Base-by-base conservation (phyloP, 2,888 invertebrate genomes). In the Hypercompe scribonia region DNA sequence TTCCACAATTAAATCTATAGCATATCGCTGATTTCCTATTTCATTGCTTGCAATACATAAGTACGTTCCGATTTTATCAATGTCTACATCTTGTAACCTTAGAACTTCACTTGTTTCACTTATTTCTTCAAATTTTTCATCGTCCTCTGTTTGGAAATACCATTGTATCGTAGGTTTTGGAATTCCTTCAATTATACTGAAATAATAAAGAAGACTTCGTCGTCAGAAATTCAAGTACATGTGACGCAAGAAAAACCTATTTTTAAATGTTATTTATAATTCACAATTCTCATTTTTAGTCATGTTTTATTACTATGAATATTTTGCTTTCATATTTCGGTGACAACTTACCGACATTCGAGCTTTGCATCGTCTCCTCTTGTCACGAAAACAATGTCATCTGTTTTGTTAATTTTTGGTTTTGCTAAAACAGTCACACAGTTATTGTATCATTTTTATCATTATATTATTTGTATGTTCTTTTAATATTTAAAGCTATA, bases 81-180 rank as follows among this genome's bases (percentile, higher is more conserved):
- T 10, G 8, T 74, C 70, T 2, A 85, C 80, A 21, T 78, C 72
- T 0, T 75, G 69, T 24, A 90, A 68, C 18, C 71, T 18, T 8
- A 88, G 13, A 1, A 70, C 78, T 5, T 86, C 84, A 15, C 54
- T 70, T 3, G 76, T 75, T 28, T 74, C 78, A 4, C 65, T 21
- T 13, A 87, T 65, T 5, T 65, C 36, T 15, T 24, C 64, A 68
- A 77, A 81, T 1, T 50, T 33, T 10, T n/a, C 8, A 5, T 1
- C 39, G 13, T n/a, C 46, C 7, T 63, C 2, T 1, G 68, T 54
- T 50, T 77, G 78, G 69, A 83, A 87, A 46, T 46, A 83, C 92
- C 92, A 92, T 10, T 58, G 18, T 1, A 91, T 76, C 2, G 0
- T 73, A 5, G 90, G 88, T n/a, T 72, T 78, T 24, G 90, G 90